Conservation (phyloP, 2,888 invertebrate species). For the Chalcosyrphus nemorum region DNA sequence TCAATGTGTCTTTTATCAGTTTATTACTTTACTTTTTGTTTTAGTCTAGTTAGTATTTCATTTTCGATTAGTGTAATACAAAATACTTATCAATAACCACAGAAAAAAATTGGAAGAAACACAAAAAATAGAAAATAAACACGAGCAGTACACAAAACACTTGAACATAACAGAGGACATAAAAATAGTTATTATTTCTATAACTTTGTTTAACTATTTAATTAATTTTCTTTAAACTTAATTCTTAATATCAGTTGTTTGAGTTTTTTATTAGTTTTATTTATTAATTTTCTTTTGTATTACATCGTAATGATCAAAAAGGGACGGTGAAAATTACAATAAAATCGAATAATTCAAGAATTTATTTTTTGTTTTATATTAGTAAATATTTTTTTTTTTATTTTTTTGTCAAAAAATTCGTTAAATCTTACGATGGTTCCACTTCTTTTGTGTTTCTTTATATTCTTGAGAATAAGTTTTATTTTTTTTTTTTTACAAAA, state of each 20-base stretch:
- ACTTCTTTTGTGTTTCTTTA: slow-evolving; percentile 28
- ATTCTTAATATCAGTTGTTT: slow-evolving; percentile 60
- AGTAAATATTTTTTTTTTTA: slow-evolving; percentile 67
- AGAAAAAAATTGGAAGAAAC: slow-evolving; percentile 19
- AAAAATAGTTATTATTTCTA: slow-evolving; percentile 38
- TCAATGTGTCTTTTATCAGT: slow-evolving; percentile 44
- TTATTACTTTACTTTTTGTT: slow-evolving; percentile 31
- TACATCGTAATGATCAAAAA: slow-evolving; percentile 77
- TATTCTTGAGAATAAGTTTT: slow-evolving; percentile 14
- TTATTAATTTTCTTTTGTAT: slow-evolving; percentile 60
- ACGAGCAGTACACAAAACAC: slow-evolving; percentile 47
- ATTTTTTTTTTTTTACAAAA: slow-evolving; percentile 13
- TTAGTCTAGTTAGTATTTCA: slow-evolving; percentile 40
- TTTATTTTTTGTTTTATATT: slow-evolving; percentile 53
- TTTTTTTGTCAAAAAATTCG: slow-evolving; percentile 70
- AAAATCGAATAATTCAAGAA: slow-evolving; percentile 78
- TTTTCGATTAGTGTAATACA: slow-evolving; percentile 27
- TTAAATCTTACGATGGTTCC: slow-evolving; percentile 67
- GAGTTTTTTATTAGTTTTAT: slow-evolving; percentile 21
- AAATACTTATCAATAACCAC: slow-evolving; percentile 26
- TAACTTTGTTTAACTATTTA: slow-evolving; percentile 27
- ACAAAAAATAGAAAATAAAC: slow-evolving; percentile 11
- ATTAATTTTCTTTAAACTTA: slow-evolving; percentile 40
- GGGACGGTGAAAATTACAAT: slow-evolving; percentile 82
- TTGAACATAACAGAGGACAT: slow-evolving; percentile 53